A percentile compares a stretch with the other conserved stretches of the same genome.
These are phyloP conservation scores for Lasioglossum calceatum DNA, from an alignment of 2,888 invertebrate genomes.

Conservation along the genomic window DNA sequence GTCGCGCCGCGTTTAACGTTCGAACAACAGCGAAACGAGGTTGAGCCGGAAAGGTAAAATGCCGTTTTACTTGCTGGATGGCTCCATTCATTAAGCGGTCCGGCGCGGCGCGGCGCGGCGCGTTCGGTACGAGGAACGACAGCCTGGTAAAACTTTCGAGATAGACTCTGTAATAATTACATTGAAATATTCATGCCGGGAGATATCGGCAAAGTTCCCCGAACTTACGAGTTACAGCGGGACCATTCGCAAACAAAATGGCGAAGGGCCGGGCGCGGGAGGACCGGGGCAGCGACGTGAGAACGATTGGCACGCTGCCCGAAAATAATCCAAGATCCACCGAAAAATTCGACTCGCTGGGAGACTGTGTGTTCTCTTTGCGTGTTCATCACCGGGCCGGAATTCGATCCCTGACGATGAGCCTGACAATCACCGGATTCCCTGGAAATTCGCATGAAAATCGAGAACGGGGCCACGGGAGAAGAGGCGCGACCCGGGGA, in stretches of 20 bases:
- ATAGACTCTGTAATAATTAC: conserved; percentile 62
- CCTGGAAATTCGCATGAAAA: neutral
- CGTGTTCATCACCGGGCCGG: neutral
- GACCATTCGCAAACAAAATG: conserved; percentile 31
- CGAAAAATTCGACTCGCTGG: conserved; percentile 19
- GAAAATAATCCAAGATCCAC: conserved; percentile 38
- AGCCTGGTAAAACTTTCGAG: conserved; percentile 50
- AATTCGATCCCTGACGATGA: neutral
- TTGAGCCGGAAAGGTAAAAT: conserved; percentile 30
- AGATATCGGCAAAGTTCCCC: conserved; percentile 59
- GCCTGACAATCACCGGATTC: neutral
- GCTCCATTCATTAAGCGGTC: conserved; percentile 41
- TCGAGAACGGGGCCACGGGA: neutral
- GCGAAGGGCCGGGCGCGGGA: conserved; percentile 11
- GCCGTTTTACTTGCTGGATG: conserved; percentile 27
- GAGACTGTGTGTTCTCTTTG: conserved; percentile 13
- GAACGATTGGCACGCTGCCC: conserved; percentile 43
- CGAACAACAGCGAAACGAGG: conserved; percentile 19
- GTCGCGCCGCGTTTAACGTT: conserved; percentile 8
- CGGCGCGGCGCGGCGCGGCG: neutral
- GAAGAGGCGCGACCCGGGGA: neutral
- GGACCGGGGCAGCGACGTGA: conserved; percentile 5
- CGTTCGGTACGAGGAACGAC: conserved; percentile 43
- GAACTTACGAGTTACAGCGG: conserved; percentile 43
- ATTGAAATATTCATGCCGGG: conserved; percentile 60